A percentile compares a stretch with the other conserved stretches of the same genome.
Evolutionary conservation across 2,113 vertebrate species (phyloP).

Genomic region (Rhea pennata): DNA sequence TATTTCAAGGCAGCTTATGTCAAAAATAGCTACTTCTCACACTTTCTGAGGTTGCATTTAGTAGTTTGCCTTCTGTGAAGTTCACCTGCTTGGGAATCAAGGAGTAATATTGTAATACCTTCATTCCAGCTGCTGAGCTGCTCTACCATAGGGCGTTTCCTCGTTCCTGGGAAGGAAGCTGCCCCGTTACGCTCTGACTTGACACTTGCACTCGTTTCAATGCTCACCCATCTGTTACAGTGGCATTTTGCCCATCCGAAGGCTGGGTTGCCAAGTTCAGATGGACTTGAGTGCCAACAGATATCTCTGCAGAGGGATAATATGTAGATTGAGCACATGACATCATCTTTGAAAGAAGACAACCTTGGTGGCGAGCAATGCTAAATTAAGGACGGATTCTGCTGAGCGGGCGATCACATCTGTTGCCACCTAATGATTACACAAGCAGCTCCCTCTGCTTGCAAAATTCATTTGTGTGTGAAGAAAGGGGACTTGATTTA

Average conservation of each 20-base stretch:
- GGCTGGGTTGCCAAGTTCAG: not conserved
- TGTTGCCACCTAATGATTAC: not conserved
- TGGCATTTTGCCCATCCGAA: slow-evolving; percentile 3
- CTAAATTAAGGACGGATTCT: not conserved
- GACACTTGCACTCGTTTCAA: not conserved
- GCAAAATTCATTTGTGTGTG: not conserved
- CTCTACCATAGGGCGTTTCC: not conserved
- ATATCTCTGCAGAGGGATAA: not conserved
- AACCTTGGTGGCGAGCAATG: not conserved
- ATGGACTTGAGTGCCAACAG: not conserved
- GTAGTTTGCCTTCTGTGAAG: not conserved
- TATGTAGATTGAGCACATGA: not conserved
- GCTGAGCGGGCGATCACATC: not conserved
- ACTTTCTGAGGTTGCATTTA: not conserved
- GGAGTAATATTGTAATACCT: not conserved
- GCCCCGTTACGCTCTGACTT: not conserved
- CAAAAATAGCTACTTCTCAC: not conserved
- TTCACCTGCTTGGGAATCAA: not conserved
- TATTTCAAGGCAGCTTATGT: not conserved
- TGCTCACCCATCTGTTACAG: slow-evolving; percentile 28
- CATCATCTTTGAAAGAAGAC: not conserved
- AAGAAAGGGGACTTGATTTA: not conserved
- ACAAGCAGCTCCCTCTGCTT: not conserved
- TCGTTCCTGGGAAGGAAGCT: not conserved
- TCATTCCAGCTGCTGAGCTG: not conserved